A percentile compares a stretch with the other conserved stretches of the same genome.
Evolutionary conservation across 2,113 vertebrate species (phyloP).

Genomic region (Crotalus helleri): DNA sequence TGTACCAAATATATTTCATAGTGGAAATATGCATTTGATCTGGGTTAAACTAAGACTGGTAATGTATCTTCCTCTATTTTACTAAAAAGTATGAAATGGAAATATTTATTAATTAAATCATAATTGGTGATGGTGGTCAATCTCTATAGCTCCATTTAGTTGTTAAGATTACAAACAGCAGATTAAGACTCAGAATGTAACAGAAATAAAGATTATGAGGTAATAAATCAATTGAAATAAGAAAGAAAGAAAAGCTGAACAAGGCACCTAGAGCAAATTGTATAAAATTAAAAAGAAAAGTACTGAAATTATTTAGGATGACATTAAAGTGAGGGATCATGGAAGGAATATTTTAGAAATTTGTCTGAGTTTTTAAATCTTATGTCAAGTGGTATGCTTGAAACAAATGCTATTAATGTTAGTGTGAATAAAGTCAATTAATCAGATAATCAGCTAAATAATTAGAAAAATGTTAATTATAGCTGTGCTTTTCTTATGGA

Average conservation of each 20-base stretch:
- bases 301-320: neutral
- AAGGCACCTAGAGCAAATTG: neutral
- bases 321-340: neutral
- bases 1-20: neutral
- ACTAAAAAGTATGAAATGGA: neutral
- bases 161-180: neutral
- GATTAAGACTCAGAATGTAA: neutral
- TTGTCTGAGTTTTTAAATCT: neutral
- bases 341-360: neutral
- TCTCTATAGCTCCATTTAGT: neutral
- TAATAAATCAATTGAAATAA: neutral
- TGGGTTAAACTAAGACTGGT: neutral
- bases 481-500: neutral
- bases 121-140: neutral
- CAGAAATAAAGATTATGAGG: neutral
- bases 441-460: neutral
- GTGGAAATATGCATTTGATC: neutral
- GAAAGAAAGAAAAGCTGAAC: neutral
- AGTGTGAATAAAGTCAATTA: neutral
- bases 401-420: neutral
- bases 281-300: neutral
- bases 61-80: neutral
- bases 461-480: neutral
- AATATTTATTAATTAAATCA: neutral
- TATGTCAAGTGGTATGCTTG: neutral